Base-by-base conservation (phyloP, 2,797 vertebrate species). In the Toxotes lorentzi region DNA sequence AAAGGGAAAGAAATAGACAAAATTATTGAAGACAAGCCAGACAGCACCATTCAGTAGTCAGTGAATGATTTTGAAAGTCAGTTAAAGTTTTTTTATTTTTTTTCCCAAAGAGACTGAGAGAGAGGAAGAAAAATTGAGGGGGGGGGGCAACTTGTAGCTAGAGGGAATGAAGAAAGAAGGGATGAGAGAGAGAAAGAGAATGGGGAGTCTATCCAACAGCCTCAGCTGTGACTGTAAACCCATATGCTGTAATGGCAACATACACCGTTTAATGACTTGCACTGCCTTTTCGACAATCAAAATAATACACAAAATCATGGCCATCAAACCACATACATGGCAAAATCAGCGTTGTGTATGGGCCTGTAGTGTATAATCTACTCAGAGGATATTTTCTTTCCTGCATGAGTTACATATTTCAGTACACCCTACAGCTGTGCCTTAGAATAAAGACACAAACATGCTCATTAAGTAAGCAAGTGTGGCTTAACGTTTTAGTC, bases 231-330 rank as follows among this genome's bases (percentile, higher is more conserved):
- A 87, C 64, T 65, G 64, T 79, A 80, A 82, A 65, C 73, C 79
- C 83, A 86, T 89, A 88, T 81, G 81, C 68, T 78, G 69, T 59
- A 85, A 86, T 67, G 56, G 71, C 64, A 83, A 79, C 65, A 64
- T 51, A 68, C 51, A 65, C 60, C 27, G 35, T 79, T 74, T 50
- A 66, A 76, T 66, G 40, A 71, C 74, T 61, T 54, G 63, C 67
- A 70, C 30, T 65, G 62, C 43, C 63, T 57, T 40, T 59, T 75
- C 43, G 24, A 53, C 51, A 83, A 69, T 73, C 64, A 83, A 45
- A 63, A 73, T 65, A 61, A 80, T 81, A 81, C 58, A 60, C 30
- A 51, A 66, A 79, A 41, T 38, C 35, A 45, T 57, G 21, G 30
- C 35, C 32, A 71, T 51, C 48, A 56, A 40, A 38, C 43, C 27